A percentile compares a stretch with the other conserved stretches of the same genome.
These are phyloP conservation scores for Opisthocomus hoazin DNA, from an alignment of 2,113 vertebrate genomes.

Conservation along the genomic window DNA sequence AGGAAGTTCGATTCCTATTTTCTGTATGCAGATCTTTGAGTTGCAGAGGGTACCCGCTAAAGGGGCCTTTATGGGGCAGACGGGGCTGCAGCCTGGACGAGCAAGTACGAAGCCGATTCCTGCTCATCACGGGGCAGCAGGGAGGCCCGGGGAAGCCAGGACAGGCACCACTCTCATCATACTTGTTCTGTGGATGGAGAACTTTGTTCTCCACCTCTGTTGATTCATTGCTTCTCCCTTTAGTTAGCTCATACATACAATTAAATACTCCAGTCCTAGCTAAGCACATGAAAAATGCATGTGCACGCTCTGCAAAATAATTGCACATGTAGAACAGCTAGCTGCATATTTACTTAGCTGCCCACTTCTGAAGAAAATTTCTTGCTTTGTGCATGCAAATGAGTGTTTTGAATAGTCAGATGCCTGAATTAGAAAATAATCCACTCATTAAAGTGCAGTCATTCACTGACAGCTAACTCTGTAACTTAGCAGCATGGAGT, in stretches of 20 bases:
- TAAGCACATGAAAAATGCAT: not conserved
- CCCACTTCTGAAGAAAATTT: not conserved
- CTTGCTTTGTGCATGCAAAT: not conserved
- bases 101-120: not conserved
- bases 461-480: not conserved
- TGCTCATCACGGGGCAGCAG: not conserved
- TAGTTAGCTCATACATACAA: not conserved
- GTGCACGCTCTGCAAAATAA: not conserved
- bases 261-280: not conserved
- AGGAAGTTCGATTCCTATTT: not conserved
- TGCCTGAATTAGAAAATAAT: not conserved
- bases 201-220: not conserved
- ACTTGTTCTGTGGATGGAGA: not conserved
- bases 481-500: not conserved
- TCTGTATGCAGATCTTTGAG: not conserved
- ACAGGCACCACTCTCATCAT: not conserved
- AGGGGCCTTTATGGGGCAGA: not conserved
- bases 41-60: not conserved
- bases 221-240: not conserved
- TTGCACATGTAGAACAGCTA: not conserved
- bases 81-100: not conserved
- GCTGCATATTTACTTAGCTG: not conserved
- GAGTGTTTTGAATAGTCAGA: not conserved
- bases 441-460: conserved; percentile 1
- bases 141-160: not conserved